These are phyloP conservation scores for Puffinus mauretanicus DNA, from an alignment of 2,113 vertebrate species.

Conservation along the genomic window DNA sequence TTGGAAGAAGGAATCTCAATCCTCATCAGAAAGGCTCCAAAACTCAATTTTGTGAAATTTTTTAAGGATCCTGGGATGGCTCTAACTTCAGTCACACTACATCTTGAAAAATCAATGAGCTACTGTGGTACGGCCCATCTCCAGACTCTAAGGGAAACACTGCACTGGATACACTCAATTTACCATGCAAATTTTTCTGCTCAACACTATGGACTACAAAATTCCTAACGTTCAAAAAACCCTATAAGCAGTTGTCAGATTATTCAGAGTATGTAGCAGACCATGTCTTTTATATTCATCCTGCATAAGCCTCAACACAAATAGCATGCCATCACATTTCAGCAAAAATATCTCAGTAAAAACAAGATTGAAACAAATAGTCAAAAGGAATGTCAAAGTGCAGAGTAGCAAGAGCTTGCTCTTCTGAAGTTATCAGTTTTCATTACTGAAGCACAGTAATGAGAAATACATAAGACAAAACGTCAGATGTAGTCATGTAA, in stretches of 20 bases:
- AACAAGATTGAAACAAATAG: neutral
- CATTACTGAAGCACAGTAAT: neutral
- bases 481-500: neutral
- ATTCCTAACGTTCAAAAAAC: neutral
- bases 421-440: neutral
- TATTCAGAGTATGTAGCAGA: neutral
- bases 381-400: neutral
- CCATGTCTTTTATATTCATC: neutral
- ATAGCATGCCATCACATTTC: neutral
- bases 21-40: neutral
- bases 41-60: neutral
- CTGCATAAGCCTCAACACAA: neutral
- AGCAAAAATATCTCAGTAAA: neutral
- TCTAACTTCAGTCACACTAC: neutral
- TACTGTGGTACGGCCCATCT: fast-evolving
- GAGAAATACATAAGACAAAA: neutral
- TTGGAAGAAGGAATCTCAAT: neutral
- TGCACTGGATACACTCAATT: neutral
- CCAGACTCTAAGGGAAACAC: neutral
- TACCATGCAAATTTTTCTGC: neutral
- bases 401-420: neutral
- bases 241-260: neutral
- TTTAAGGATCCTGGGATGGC: neutral
- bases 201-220: neutral
- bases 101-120: neutral